Evolutionary conservation across 2,797 vertebrate genomes (phyloP).

Genomic region (Poecile montanus): DNA sequence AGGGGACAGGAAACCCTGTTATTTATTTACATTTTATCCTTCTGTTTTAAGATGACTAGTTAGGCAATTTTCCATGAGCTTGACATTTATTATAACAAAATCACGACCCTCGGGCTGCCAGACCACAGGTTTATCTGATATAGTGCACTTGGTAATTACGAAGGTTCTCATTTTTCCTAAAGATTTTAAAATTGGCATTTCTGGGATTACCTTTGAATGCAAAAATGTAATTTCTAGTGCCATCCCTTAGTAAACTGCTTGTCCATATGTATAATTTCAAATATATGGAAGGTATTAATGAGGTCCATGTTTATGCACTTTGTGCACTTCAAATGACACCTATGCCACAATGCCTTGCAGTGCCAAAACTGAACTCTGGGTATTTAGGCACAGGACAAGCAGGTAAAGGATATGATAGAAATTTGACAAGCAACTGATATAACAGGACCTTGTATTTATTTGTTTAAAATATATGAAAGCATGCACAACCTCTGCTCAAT

Average conservation of each 20-base stretch:
- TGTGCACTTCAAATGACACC: neutral
- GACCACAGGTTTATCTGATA: neutral
- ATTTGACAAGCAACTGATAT: neutral
- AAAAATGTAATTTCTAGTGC: neutral
- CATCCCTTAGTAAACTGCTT: neutral
- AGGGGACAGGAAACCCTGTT: neutral
- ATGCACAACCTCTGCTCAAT: neutral
- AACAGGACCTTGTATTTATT: neutral
- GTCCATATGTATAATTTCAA: neutral
- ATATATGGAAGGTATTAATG: neutral
- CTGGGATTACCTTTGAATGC: neutral
- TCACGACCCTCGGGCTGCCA: neutral
- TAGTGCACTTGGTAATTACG: neutral
- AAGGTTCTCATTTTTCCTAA: neutral
- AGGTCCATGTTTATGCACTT: neutral
- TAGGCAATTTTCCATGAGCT: slow-evolving; percentile 15
- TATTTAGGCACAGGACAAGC: neutral
- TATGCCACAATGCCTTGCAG: neutral
- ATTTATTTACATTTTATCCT: slow-evolving; percentile 10
- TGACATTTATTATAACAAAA: slow-evolving; percentile 29
- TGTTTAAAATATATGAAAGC: neutral
- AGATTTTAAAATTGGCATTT: neutral
- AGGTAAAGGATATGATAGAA: neutral
- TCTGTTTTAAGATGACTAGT: neutral
- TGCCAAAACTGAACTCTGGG: neutral